A percentile compares a stretch with the other conserved stretches of the same genome.
These are phyloP conservation scores for Odontomachus brunneus DNA, from an alignment of 1,140 invertebrate species.

Conservation along the genomic window DNA sequence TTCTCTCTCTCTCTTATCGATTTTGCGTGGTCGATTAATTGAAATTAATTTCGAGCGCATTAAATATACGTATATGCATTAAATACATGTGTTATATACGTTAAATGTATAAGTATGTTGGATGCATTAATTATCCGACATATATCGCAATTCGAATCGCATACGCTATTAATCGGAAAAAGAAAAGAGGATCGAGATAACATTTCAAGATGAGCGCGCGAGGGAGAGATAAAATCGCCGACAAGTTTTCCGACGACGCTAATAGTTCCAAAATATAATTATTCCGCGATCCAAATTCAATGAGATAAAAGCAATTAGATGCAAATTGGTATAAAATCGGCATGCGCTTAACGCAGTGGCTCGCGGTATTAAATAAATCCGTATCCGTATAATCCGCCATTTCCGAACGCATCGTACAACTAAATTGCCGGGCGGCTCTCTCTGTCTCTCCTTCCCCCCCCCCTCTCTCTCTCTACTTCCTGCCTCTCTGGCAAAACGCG, in stretches of 20 bases:
- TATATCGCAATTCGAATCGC: neutral
- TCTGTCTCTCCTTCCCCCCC: neutral
- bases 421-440: conserved; percentile 24
- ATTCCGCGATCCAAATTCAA: conserved; percentile 34
- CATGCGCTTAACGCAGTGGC: conserved; percentile 37
- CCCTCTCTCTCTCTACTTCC: no score
- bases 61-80: no score
- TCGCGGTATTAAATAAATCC: conserved; percentile 57
- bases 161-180: neutral
- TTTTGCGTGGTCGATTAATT: neutral
- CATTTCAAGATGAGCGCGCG: no score
- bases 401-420: conserved; percentile 49
- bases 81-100: no score
- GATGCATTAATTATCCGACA: neutral
- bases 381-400: conserved; percentile 53
- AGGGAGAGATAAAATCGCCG: no score
- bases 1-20: neutral
- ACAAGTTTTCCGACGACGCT: neutral
- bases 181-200: neutral
- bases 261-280: conserved; percentile 27
- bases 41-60: neutral
- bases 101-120: neutral
- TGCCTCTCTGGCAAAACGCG: conserved; percentile 44
- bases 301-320: conserved; percentile 55
- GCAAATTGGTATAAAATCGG: conserved; percentile 53